Conservation (phyloP, 2,797 vertebrate species). For the Catostomus latipinnis region DNA sequence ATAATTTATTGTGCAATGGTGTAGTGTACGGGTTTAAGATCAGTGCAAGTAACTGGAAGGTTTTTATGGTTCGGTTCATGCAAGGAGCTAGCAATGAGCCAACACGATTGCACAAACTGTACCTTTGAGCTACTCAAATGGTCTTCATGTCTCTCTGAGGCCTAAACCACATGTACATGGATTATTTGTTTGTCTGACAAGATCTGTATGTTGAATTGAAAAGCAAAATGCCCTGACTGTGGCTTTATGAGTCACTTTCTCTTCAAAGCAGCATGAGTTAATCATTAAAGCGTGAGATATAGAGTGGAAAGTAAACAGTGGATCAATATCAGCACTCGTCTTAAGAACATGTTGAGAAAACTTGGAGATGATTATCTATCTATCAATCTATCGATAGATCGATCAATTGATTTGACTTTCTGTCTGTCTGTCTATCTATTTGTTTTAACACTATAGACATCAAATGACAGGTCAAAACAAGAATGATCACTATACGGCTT, state of each 20-base stretch:
- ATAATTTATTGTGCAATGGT: background rate
- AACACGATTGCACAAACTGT: background rate
- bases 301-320: background rate
- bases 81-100: background rate
- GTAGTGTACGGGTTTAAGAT: background rate
- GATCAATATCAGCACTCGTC: background rate
- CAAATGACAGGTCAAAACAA: no score
- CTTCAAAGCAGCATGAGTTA: conserved; percentile 30
- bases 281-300: conserved; percentile 34
- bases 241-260: conserved; percentile 24
- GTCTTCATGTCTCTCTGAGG: background rate
- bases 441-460: no score
- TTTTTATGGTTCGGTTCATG: background rate
- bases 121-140: background rate
- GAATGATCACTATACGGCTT: no score
- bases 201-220: conserved; percentile 16
- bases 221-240: background rate
- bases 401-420: no score
- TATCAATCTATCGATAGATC: no score
- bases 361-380: no score
- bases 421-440: no score
- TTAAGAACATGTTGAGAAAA: no score
- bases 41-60: no score
- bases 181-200: conserved; percentile 22
- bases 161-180: background rate